Percentiles rank a stretch among this genome's conserved stretches.
These are phyloP conservation scores for Drepanosiphum platanoidis DNA, from an alignment of 2,888 invertebrate genomes.

Conservation along the genomic window DNA sequence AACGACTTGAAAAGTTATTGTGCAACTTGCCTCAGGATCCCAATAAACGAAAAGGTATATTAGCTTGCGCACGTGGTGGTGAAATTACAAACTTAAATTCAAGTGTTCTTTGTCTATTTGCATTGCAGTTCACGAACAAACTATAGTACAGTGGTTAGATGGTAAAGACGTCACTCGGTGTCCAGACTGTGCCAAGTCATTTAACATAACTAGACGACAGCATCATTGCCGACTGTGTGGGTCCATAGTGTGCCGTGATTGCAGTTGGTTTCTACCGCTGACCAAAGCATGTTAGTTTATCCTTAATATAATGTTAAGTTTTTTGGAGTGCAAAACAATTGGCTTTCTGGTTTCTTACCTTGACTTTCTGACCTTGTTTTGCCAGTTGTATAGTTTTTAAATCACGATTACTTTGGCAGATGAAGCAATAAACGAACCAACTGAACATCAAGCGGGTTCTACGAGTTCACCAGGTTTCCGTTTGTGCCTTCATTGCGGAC, in stretches of 20 bases:
- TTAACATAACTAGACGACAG: conserved; percentile 86
- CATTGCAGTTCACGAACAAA: conserved; percentile 72
- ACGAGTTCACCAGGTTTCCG: conserved; percentile 34
- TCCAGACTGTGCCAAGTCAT: conserved; percentile 88
- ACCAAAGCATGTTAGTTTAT: conserved; percentile 82
- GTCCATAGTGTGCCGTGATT: conserved; percentile 90
- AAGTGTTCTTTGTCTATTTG: conserved; percentile 1
- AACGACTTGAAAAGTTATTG: conserved; percentile 90
- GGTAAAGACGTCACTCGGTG: conserved; percentile 90
- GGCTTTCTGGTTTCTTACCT: too few relatives aligned
- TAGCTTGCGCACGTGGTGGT: background rate
- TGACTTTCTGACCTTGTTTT: background rate
- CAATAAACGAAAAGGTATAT: conserved; percentile 75
- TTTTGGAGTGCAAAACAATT: too few relatives aligned
- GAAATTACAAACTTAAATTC: background rate
- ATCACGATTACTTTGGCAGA: conserved; percentile 30
- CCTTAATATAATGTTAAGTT: too few relatives aligned
- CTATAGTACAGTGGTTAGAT: conserved; percentile 90
- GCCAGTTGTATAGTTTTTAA: background rate
- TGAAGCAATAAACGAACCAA: conserved; percentile 43
- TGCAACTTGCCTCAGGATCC: conserved; percentile 81
- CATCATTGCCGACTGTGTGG: conserved; percentile 98
- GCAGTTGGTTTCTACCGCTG: conserved; percentile 85
- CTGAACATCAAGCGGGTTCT: background rate
- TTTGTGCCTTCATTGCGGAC: conserved; percentile 49